Conservation (phyloP, 2,113 vertebrate species). For the Lophochroa leadbeateri region DNA sequence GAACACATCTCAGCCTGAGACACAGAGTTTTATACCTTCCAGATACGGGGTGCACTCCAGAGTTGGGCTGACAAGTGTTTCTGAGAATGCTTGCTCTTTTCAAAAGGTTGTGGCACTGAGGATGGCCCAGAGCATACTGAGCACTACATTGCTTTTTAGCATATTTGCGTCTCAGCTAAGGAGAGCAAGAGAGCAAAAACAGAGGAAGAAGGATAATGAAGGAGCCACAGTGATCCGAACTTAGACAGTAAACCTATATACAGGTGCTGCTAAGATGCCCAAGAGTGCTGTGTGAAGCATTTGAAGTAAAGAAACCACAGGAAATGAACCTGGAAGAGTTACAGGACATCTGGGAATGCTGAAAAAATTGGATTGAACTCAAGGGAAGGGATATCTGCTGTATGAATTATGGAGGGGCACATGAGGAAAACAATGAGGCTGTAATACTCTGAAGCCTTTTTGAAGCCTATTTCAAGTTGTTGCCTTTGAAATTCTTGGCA, state of each 20-base stretch:
- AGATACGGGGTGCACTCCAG: background rate
- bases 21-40: background rate
- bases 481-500: background rate
- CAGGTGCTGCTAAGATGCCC: background rate
- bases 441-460: background rate
- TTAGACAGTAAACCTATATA: background rate
- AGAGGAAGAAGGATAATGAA: background rate
- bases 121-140: background rate
- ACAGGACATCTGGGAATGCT: background rate
- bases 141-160: background rate
- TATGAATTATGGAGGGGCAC: background rate
- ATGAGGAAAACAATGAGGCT: background rate
- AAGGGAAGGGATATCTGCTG: background rate
- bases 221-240: background rate
- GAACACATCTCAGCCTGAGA: background rate
- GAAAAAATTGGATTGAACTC: background rate
- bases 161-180: background rate
- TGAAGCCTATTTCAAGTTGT: background rate
- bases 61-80: background rate
- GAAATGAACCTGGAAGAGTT: background rate
- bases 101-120: background rate
- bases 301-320: background rate
- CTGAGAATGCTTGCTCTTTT: background rate
- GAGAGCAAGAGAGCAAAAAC: background rate
- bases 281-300: background rate